A percentile compares a stretch with the other conserved stretches of the same genome.
phyloP scores from a whole-genome alignment of 2,888 invertebrate genomes.

The Lycophotia porphyrea region DNA sequence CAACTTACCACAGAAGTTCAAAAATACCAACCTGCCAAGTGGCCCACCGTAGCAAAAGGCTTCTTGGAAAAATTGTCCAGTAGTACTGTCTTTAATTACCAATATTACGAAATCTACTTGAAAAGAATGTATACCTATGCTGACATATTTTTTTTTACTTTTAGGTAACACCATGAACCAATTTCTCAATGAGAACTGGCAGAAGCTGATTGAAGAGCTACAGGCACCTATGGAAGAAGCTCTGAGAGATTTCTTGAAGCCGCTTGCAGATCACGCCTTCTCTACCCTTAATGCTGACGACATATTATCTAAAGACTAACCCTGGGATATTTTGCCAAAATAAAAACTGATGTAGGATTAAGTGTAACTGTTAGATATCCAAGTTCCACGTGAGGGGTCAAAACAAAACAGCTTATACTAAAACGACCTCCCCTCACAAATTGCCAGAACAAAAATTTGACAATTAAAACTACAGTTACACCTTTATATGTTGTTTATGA shows the following conservation, averaged over 20 bases:
- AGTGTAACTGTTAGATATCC: neutral
- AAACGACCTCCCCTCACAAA: neutral
- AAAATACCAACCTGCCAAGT: neutral
- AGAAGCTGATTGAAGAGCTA: slow-evolving; percentile 92
- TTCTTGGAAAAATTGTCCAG: neutral
- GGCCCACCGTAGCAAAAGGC: too few relatives aligned
- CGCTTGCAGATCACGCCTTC: slow-evolving; percentile 84
- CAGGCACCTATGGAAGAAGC: slow-evolving; percentile 92
- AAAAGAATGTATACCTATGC: neutral
- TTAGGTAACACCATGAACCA: slow-evolving; percentile 93
- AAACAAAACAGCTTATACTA: neutral
- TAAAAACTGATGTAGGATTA: neutral
- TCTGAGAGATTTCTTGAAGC: slow-evolving; percentile 83
- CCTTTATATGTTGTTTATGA: neutral
- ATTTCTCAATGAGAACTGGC: slow-evolving; percentile 95
- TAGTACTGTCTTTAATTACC: neutral
- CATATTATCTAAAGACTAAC: slow-evolving; percentile 71
- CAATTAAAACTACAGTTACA: neutral
- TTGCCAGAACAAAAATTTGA: neutral
- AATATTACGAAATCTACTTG: too few relatives aligned
- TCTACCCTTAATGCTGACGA: slow-evolving; percentile 84
- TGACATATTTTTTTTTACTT: neutral
- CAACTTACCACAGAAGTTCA: neutral
- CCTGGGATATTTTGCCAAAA: neutral
- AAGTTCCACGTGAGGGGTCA: neutral